These are phyloP conservation scores for Schizotus pectinicornis DNA, from an alignment of 2,888 invertebrate species.

Conservation along the genomic window DNA sequence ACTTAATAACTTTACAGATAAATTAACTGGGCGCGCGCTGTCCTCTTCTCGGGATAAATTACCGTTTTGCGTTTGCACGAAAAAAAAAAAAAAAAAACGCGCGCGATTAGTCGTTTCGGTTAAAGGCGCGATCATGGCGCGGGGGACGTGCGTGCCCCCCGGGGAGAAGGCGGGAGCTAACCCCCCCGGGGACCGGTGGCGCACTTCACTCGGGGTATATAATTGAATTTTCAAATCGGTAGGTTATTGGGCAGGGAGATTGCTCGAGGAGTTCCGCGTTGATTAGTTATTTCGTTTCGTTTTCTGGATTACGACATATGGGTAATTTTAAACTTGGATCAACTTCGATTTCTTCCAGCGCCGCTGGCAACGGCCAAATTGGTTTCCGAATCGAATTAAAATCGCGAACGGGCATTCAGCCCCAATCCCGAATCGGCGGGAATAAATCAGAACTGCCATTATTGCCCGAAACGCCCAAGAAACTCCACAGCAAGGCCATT, in stretches of 20 bases:
- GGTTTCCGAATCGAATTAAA: no score
- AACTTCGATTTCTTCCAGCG: conserved; percentile 38
- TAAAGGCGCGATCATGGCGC: conserved; percentile 10
- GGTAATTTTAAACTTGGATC: conserved; percentile 55
- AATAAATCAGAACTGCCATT: no score
- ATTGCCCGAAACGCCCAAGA: no score
- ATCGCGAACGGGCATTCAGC: no score
- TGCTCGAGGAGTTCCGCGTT: conserved; percentile 50
- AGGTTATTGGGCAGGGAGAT: conserved; percentile 59
- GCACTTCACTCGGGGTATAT: conserved; percentile 56
- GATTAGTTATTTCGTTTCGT: conserved; percentile 58
- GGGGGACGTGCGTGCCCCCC: conserved; percentile 35
- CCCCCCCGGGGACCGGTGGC: conserved; percentile 44
- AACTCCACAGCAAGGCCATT: no score
- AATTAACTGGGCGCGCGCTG: conserved; percentile 20
- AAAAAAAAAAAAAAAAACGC: conserved; percentile 7
- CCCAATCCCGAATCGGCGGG: no score
- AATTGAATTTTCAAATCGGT: conserved; percentile 59
- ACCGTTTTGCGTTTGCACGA: conserved; percentile 5
- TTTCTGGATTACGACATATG: conserved; percentile 55
- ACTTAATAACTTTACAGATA: conserved; percentile 32
- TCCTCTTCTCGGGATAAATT: conserved; percentile 19
- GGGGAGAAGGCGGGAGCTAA: conserved; percentile 40
- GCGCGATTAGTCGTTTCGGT: background rate
- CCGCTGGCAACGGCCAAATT: background rate